phyloP scores from a whole-genome alignment of 2,113 vertebrate genomes.

The Axis porcinus region DNA sequence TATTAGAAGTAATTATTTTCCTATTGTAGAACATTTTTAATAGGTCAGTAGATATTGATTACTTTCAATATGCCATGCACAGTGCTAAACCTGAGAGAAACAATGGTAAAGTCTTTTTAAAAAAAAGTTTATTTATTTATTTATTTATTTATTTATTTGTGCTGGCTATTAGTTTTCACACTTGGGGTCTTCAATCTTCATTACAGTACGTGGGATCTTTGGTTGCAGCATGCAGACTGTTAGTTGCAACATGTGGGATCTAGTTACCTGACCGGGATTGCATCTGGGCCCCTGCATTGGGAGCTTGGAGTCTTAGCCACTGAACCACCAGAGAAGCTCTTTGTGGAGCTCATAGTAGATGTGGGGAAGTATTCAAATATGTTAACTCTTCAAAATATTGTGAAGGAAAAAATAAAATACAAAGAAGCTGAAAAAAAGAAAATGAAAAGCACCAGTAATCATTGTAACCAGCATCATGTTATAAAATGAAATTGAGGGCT shows the following conservation, averaged over 20 bases:
- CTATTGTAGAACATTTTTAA: slow-evolving; percentile 5
- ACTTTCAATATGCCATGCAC: not conserved
- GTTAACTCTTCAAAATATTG: not conserved
- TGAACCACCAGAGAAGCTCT: not conserved
- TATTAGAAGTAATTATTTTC: not conserved
- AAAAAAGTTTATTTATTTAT: not conserved
- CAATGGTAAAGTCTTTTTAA: not conserved
- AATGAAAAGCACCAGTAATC: not conserved
- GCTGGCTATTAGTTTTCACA: not conserved
- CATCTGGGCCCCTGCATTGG: not conserved
- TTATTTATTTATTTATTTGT: not conserved
- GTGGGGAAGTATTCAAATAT: not conserved
- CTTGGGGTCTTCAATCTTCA: not conserved
- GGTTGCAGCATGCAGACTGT: not conserved
- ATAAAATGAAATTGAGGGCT: not conserved
- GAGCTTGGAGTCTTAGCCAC: not conserved
- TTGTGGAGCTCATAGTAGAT: not conserved
- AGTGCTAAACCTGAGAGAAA: not conserved
- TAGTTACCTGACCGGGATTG: not conserved
- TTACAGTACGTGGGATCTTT: not conserved
- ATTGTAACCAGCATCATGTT: not conserved
- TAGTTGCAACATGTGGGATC: not conserved
- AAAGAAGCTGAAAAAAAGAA: not conserved
- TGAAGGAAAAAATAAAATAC: not conserved
- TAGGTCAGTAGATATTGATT: not conserved